These are phyloP conservation scores for Laticauda laticaudata DNA, from an alignment of 2,113 vertebrate genomes.

Conservation along the genomic window DNA sequence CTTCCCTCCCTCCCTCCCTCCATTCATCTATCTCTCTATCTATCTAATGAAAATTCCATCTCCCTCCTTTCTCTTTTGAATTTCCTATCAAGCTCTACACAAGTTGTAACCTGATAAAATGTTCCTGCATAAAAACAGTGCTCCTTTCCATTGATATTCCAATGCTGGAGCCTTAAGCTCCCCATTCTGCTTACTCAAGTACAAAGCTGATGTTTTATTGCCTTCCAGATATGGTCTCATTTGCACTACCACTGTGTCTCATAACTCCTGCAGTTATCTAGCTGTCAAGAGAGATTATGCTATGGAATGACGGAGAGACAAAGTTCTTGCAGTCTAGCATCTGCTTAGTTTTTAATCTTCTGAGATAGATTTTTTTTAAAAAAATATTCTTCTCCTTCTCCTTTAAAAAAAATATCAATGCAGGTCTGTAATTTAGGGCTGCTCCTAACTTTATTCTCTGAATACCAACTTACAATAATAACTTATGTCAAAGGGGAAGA, in stretches of 20 bases:
- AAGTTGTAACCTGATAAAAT: not conserved
- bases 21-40: not conserved
- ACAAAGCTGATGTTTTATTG: conserved; percentile 24
- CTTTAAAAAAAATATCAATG: conserved; percentile 18
- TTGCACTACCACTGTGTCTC: conserved; percentile 7
- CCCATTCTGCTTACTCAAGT: conserved; percentile 25
- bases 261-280: not conserved
- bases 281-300: not conserved
- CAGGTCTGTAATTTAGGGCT: not conserved
- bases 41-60: not conserved
- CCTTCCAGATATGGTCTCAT: conserved; percentile 25
- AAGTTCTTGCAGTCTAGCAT: conserved; percentile 7
- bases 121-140: conserved; percentile 22
- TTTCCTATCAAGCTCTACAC: not conserved
- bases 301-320: not conserved
- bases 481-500: not conserved
- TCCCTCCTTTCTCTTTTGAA: not conserved
- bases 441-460: not conserved
- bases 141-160: conserved; percentile 5
- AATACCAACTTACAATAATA: not conserved
- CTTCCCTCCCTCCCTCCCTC: too few species aligned
- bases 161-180: conserved; percentile 7
- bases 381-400: not conserved
- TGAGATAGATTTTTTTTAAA: not conserved
- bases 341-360: not conserved